A percentile compares a stretch with the other conserved stretches of the same genome.
Conservation (phyloP, 2,113 vertebrate genomes). For the Hymenochirus boettgeri region DNA sequence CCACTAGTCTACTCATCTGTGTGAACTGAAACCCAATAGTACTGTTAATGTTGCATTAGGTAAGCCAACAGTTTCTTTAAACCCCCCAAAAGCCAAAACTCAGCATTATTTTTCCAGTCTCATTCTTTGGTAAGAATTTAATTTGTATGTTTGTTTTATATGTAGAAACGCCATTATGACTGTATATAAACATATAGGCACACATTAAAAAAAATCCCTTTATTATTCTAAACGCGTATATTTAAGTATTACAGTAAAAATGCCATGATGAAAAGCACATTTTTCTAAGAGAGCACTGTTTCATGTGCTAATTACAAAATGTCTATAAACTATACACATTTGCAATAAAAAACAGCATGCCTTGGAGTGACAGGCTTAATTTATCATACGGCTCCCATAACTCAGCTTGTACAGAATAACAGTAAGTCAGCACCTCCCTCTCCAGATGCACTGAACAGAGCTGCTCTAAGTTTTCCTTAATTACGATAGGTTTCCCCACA, state of each 20-base stretch:
- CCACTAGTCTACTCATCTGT: too few relatives aligned
- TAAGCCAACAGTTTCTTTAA: background rate
- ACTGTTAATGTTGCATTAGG: background rate
- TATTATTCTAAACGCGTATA: constrained; percentile 33
- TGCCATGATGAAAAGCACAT: constrained; percentile 39
- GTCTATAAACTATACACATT: constrained; percentile 42
- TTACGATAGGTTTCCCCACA: background rate
- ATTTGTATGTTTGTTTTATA: constrained; percentile 36
- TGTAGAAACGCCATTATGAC: constrained; percentile 24
- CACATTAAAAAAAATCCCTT: constrained; percentile 20
- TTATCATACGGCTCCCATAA: constrained; percentile 41
- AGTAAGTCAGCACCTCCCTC: constrained; percentile 29
- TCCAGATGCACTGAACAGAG: constrained; percentile 34
- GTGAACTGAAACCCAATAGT: background rate
- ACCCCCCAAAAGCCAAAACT: constrained; percentile 1
- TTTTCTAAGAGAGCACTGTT: constrained; percentile 42
- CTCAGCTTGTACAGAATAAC: constrained; percentile 36
- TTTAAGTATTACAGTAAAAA: constrained; percentile 36
- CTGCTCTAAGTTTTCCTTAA: background rate
- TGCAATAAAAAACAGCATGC: constrained; percentile 39
- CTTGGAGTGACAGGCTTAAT: constrained; percentile 41
- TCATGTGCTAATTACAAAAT: constrained; percentile 43
- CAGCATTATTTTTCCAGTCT: constrained; percentile 22
- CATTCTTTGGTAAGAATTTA: constrained; percentile 13
- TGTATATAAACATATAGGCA: constrained; percentile 37